phyloP scores from a whole-genome alignment of 1,140 invertebrate species.

The Matsumurasca onukii region DNA sequence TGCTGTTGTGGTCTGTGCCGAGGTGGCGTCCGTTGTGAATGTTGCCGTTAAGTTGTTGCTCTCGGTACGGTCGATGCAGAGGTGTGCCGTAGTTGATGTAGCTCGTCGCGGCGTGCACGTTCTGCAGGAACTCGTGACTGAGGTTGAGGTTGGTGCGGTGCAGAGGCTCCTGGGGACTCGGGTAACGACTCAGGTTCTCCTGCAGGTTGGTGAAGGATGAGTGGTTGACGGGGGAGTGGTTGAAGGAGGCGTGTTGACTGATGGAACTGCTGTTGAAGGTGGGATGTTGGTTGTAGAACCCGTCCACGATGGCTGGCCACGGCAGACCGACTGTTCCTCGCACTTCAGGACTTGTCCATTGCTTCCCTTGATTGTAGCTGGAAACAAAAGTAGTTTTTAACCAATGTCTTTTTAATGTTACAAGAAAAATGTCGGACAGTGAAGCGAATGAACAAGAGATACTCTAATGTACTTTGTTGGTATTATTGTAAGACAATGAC shows the following conservation, averaged over 20 bases:
- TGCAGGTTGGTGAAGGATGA: conserved; percentile 1
- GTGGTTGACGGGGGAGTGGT: background rate
- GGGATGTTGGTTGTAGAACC: conserved; percentile 10
- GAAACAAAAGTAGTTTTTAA: conserved; percentile 12
- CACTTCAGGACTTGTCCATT: conserved; percentile 38
- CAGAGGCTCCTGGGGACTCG: background rate
- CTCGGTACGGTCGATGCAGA: background rate
- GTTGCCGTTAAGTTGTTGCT: background rate
- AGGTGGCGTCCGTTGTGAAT: background rate
- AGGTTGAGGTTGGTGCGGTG: conserved; percentile 17
- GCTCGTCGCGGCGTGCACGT: conserved; percentile 22
- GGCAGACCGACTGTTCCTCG: conserved; percentile 35
- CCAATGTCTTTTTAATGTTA: too few species aligned
- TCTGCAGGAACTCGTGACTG: conserved; percentile 24
- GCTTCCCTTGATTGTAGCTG: conserved; percentile 24
- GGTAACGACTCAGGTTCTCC: conserved; percentile 4
- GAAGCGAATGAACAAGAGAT: too few species aligned
- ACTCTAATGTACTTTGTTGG: too few species aligned
- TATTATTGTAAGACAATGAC: too few species aligned
- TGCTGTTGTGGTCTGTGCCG: conserved; percentile 13
- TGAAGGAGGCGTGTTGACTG: background rate
- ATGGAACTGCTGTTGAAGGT: background rate
- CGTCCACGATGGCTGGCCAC: conserved; percentile 31
- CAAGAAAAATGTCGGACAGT: too few species aligned
- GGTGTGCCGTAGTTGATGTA: conserved; percentile 24